Evolutionary conservation across 2,797 vertebrate species (phyloP).

Genomic region (Falco berigora): DNA sequence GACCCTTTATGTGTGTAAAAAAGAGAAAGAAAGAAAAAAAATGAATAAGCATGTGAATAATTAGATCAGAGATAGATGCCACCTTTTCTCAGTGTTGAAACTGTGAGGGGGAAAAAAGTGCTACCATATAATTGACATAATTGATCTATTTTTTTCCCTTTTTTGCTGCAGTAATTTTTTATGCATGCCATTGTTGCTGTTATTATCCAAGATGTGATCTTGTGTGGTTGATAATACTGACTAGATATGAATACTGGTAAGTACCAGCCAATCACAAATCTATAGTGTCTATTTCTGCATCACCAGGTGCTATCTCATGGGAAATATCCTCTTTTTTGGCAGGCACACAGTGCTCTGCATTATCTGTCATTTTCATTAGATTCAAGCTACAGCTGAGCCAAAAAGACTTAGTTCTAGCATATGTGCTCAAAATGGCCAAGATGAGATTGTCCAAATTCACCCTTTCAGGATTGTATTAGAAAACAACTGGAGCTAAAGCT

Average conservation of each 20-base stretch:
- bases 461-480: constrained; percentile 63
- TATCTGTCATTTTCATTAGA: constrained; percentile 83
- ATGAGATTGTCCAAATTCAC: constrained; percentile 72
- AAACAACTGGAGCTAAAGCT: constrained; percentile 58
- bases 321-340: constrained; percentile 82
- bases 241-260: constrained; percentile 77
- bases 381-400: constrained; percentile 78
- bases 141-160: constrained; percentile 81
- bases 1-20: constrained; percentile 55
- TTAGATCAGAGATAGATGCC: constrained; percentile 85
- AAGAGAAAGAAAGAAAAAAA: constrained; percentile 48
- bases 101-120: constrained; percentile 75
- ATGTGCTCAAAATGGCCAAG: constrained; percentile 75
- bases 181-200: constrained; percentile 80
- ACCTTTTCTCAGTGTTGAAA: constrained; percentile 77
- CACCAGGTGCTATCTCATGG: constrained; percentile 81
- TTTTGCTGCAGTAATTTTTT: constrained; percentile 87
- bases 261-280: constrained; percentile 81
- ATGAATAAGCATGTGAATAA: constrained; percentile 74
- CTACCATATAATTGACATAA: constrained; percentile 90
- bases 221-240: constrained; percentile 83
- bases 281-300: constrained; percentile 79
- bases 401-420: constrained; percentile 76
- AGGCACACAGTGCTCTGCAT: constrained; percentile 76
- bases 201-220: constrained; percentile 84